Percentiles rank a stretch among this genome's conserved stretches.
Conservation (phyloP, 2,888 invertebrate genomes). For the Leucophora obtusa region DNA sequence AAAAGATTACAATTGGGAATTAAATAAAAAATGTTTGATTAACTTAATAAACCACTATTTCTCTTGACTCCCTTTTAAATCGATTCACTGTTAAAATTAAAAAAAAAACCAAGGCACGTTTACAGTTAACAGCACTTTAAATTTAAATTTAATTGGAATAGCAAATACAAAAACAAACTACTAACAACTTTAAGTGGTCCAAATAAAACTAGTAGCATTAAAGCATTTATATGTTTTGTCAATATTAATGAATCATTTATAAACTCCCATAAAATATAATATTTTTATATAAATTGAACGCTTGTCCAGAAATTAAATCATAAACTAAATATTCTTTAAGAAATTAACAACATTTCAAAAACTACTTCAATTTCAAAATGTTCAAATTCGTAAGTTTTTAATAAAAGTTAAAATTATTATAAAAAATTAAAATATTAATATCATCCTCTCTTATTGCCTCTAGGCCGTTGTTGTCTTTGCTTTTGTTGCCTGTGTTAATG, state of each 20-base stretch:
- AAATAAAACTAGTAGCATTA: background rate
- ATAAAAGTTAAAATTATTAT: background rate
- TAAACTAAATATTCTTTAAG: background rate
- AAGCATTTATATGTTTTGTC: background rate
- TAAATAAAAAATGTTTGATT: too few relatives aligned
- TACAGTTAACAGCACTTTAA: background rate
- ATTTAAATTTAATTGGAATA: background rate
- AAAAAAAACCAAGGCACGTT: background rate
- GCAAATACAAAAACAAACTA: background rate
- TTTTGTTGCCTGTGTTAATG: constrained; percentile 68
- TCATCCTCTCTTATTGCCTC: background rate
- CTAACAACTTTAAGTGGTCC: too few relatives aligned
- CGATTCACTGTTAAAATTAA: background rate
- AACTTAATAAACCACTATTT: too few relatives aligned
- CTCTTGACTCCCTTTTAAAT: too few relatives aligned
- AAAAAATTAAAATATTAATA: background rate
- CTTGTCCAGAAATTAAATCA: background rate
- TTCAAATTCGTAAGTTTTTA: background rate
- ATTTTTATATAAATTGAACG: background rate
- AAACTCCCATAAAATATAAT: background rate
- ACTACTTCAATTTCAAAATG: background rate
- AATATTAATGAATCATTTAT: background rate
- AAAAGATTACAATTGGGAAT: too few relatives aligned
- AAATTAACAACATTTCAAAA: background rate
- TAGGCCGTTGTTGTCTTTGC: constrained; percentile 69